phyloP scores from a whole-genome alignment of 2,888 invertebrate genomes.

The Ophion ventricosus region DNA sequence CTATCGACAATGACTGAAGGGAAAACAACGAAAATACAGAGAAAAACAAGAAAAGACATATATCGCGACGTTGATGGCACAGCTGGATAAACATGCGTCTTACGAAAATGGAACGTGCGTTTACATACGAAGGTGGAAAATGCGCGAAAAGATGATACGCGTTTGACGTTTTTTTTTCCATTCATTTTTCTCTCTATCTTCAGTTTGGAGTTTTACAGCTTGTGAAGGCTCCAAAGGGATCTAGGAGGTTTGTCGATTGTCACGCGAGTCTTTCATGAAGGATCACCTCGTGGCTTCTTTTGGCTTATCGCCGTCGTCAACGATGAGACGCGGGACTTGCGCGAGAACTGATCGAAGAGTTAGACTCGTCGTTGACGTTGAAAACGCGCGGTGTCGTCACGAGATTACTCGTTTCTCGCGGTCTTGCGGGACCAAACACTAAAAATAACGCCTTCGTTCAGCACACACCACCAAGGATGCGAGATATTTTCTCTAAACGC shows the following conservation, averaged over 20 bases:
- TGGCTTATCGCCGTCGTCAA: neutral
- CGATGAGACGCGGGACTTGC: neutral
- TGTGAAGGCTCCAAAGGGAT: neutral
- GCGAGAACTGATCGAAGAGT: neutral
- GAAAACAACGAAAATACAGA: neutral
- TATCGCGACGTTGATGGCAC: neutral
- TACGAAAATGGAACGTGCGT: no score
- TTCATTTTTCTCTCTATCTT: neutral
- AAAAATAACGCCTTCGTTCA: constrained; percentile 77
- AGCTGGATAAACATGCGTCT: neutral
- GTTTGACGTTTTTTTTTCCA: neutral
- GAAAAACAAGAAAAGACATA: neutral
- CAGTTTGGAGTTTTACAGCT: neutral
- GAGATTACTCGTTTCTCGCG: constrained; percentile 67
- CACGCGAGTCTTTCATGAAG: neutral
- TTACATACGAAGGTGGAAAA: neutral
- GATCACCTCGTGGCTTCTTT: neutral
- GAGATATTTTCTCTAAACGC: neutral
- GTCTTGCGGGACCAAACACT: constrained; percentile 71
- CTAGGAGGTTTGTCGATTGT: neutral
- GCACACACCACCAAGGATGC: constrained; percentile 78
- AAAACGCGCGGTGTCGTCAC: constrained; percentile 68
- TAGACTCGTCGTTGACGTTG: constrained; percentile 15
- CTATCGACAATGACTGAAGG: neutral
- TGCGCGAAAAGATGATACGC: neutral